These are phyloP conservation scores for Oplegnathus fasciatus DNA, from an alignment of 2,113 vertebrate species.

Conservation along the genomic window DNA sequence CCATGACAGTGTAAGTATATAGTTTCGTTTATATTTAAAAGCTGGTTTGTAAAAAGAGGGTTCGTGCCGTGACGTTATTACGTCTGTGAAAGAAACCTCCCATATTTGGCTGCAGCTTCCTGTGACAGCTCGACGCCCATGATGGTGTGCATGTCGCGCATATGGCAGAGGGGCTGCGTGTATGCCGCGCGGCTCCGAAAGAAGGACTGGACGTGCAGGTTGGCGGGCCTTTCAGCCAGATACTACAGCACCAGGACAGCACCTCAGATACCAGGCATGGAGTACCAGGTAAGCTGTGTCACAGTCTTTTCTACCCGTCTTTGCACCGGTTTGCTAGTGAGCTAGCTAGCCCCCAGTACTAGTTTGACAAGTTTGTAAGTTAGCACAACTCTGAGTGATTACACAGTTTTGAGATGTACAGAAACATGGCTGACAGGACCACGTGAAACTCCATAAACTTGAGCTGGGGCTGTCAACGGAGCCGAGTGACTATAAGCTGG, in stretches of 20 bases:
- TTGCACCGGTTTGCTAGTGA: slow-evolving; percentile 13
- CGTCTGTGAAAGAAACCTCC: slow-evolving; percentile 19
- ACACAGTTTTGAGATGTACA: background rate
- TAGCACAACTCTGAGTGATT: background rate
- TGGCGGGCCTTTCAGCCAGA: slow-evolving; percentile 28
- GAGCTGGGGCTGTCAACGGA: background rate
- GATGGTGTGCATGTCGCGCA: slow-evolving; percentile 66
- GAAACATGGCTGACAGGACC: slow-evolving; percentile 50
- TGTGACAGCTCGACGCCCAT: slow-evolving; percentile 26
- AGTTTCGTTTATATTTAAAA: background rate
- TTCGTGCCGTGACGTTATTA: slow-evolving; percentile 40
- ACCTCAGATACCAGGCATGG: slow-evolving; percentile 85
- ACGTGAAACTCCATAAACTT: background rate
- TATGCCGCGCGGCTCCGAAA: slow-evolving; percentile 46
- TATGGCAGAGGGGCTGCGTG: slow-evolving; percentile 41
- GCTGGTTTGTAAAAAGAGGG: slow-evolving; percentile 49
- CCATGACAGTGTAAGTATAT: background rate
- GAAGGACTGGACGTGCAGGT: slow-evolving; percentile 18
- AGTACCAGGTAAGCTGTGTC: slow-evolving; percentile 88
- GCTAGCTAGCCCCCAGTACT: slow-evolving; percentile 39
- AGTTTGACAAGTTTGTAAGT: slow-evolving; percentile 36
- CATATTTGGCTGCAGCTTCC: slow-evolving; percentile 72
- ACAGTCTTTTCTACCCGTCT: background rate
- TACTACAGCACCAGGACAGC: slow-evolving; percentile 83
- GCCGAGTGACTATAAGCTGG: too few relatives aligned